Base-by-base conservation (phyloP, 2,888 invertebrate species). In the Ditula angustiorana region DNA sequence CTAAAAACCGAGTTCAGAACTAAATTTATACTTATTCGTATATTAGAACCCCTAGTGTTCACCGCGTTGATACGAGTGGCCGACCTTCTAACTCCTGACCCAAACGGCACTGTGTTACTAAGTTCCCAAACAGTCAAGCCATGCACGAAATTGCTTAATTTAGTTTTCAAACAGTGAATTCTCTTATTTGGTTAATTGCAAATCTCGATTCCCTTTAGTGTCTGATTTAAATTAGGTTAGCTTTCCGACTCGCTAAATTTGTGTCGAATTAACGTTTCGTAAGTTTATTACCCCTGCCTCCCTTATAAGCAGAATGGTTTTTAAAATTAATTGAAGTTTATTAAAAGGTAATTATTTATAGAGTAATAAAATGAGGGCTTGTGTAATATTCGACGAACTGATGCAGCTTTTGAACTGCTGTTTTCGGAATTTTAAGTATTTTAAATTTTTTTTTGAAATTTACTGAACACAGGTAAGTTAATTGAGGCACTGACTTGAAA, bases 171-270 rank as follows among this genome's bases (percentile, higher is more conserved):
- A 64, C 59, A 64, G 64, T 63, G 63, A 59, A 59, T 59, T 64
- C 64, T 64, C 64, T 64, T 64, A 64, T 64, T 64, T 64, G 47
- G 64, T 46, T 64, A 64, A 64, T 64, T 64, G 64, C 59, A 64
- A 64, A 64, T 64, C 64, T 64, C 64, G 64, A 64, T 64, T 64
- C 64, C 64, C 64, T 64, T 64, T 64, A 59, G 64, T 64, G 64
- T 59, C 64, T 64, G 53, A 59, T 64, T 64, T 59, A 64, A 64
- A 64, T 64, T 64, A 64, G 58, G 63, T 58, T 53, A 64, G 58
- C 58, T 23, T 52, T 58, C 46, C 52, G 44, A 58, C 46, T 53
- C 52, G 58, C 58, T 59, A 58, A 64, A 64, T 63, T 58, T 58
- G 53, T 35, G 33, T 53, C 46, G 53, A 64, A 64, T 64, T 53